Evolutionary conservation across 2,888 invertebrate species (phyloP).

Genomic region (Silvanus unidentatus): DNA sequence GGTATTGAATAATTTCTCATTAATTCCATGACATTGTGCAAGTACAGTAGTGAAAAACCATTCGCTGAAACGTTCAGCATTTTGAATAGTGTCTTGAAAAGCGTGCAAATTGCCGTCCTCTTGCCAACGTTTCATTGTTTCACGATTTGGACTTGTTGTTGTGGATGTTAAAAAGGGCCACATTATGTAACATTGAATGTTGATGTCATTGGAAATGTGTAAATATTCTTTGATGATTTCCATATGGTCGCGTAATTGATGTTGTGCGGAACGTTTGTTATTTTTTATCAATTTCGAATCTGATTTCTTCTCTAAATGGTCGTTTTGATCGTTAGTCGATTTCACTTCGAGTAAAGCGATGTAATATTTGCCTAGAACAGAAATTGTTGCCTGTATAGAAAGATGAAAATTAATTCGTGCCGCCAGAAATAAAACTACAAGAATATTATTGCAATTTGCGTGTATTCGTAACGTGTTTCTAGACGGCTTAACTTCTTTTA

Average conservation of each 20-base stretch:
- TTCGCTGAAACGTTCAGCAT: constrained; percentile 25
- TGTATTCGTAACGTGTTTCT: too few species aligned
- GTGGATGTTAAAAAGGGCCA: constrained; percentile 39
- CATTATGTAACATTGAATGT: constrained; percentile 36
- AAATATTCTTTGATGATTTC: constrained; percentile 33
- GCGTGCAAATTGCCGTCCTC: constrained; percentile 38
- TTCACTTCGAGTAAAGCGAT: constrained; percentile 38
- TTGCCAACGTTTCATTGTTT: constrained; percentile 35
- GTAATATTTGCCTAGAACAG: constrained; percentile 10
- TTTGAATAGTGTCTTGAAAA: constrained; percentile 32
- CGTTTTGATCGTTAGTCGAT: constrained; percentile 35
- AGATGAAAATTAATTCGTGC: background rate
- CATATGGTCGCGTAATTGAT: constrained; percentile 40
- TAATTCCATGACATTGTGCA: too few species aligned
- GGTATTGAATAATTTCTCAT: constrained; percentile 25
- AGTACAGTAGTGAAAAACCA: constrained; percentile 34
- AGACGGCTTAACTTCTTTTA: too few species aligned
- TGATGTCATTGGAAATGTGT: constrained; percentile 17
- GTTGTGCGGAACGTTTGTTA: constrained; percentile 41
- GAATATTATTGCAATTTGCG: too few species aligned
- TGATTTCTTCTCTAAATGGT: constrained; percentile 31
- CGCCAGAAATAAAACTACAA: too few species aligned
- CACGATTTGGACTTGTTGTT: constrained; percentile 36
- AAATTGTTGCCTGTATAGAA: background rate
- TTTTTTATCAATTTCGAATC: constrained; percentile 41